A percentile compares a stretch with the other conserved stretches of the same genome.
Evolutionary conservation across 2,113 vertebrate genomes (phyloP).

Genomic region (Etia nguti): DNA sequence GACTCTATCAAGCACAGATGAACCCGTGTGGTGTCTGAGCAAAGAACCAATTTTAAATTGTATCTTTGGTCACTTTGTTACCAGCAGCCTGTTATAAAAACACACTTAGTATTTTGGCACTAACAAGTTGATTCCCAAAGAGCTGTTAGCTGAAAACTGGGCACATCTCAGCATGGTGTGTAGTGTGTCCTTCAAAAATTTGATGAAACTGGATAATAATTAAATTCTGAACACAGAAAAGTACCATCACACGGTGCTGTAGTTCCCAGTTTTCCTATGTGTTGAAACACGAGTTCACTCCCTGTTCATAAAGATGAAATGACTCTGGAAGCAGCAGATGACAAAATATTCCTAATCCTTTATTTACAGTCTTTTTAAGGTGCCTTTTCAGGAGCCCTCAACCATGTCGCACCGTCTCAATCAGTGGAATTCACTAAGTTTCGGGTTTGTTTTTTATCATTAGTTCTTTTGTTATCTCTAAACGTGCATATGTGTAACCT

Average conservation of each 20-base stretch:
- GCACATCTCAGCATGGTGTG: neutral
- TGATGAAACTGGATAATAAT: neutral
- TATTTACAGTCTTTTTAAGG: neutral
- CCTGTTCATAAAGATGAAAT: neutral
- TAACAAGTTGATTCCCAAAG: neutral
- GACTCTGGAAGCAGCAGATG: neutral
- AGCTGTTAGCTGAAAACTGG: neutral
- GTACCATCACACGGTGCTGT: rapidly evolving
- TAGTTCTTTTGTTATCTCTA: neutral
- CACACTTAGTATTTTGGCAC: neutral
- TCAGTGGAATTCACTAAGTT: neutral
- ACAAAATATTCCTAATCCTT: neutral
- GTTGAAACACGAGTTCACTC: neutral
- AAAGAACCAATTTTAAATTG: neutral
- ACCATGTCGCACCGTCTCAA: neutral
- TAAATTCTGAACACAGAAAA: neutral
- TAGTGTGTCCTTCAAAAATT: neutral
- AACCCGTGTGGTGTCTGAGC: neutral
- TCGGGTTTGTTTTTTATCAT: neutral
- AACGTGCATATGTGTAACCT: neutral
- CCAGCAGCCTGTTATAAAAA: neutral
- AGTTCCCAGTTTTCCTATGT: neutral
- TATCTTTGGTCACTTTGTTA: neutral
- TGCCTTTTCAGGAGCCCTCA: neutral
- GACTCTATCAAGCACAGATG: neutral